Base-by-base conservation (phyloP, 2,113 vertebrate species). In the Caretta caretta region DNA sequence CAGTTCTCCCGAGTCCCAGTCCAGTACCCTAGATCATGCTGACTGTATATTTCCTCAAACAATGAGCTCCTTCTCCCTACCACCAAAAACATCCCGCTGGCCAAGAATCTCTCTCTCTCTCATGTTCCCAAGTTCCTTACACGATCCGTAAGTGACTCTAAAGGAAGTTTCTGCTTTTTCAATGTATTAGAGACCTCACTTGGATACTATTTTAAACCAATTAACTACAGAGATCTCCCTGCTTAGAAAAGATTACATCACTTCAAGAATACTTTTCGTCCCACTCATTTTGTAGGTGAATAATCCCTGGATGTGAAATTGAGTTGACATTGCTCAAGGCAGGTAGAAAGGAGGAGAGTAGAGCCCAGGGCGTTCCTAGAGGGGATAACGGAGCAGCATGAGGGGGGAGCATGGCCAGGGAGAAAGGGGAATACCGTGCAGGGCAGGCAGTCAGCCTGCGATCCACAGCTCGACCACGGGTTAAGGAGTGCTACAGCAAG, bases 171-270 rank as follows among this genome's bases (percentile, higher is more conserved):
- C 69, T 42, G 38, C 10, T 93, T 90, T 93, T 84, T 54, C 80
- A 86, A 42, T 2, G 31, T 29, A 11, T 3, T 16, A 84, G 59
- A 62, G 83, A 80, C 10, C 88, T 50, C 51, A 65, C 56, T 50
- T 80, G 62, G 81, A 82, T 82, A 84, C 79, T 90, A 27, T 56
- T 89, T 87, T 84, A 93, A 94, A 89, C 48, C 62, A 95, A 84
- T 88, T 84, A 94, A 59, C 50, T 81, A 50, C 8, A 11, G 38
- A 92, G 50, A 96, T 31, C n/a, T 90, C 72, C 38, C 62, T 48
- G 82, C 79, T 84, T 75, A 94, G 62, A 86, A 92, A 90, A 92
- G 87, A 93, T 92, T 86, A 92, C 48, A 57, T 46, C 72, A 92
- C 51, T 42, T 87, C 79, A 86, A 53, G 89, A 93, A 90, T 93